These are phyloP conservation scores for Drosophila infuscata DNA, from an alignment of 2,888 invertebrate species.

Conservation along the genomic window DNA sequence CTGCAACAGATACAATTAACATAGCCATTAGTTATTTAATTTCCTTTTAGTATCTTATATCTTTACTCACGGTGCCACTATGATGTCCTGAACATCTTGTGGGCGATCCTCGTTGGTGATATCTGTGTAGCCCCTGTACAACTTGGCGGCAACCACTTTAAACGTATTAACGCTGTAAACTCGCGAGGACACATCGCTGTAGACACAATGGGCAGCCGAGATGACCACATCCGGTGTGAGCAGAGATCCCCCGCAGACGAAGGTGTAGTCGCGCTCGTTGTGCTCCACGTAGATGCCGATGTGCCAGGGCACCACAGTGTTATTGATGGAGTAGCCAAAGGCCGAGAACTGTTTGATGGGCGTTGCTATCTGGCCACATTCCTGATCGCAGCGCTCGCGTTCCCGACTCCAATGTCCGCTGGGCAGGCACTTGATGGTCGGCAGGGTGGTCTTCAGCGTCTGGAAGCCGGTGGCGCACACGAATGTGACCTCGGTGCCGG, in stretches of 20 bases:
- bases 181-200: conserved; percentile 28
- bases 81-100: conserved; percentile 40
- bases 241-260: conserved; percentile 64
- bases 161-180: conserved; percentile 45
- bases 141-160: conserved; percentile 60
- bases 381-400: conserved; percentile 54
- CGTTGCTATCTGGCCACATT: conserved; percentile 69
- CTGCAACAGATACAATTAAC: conserved; percentile 14
- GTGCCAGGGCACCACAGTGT: conserved; percentile 70
- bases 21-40: not conserved
- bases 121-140: conserved; percentile 51
- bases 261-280: conserved; percentile 52
- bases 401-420: conserved; percentile 60
- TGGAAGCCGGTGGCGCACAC: conserved; percentile 61
- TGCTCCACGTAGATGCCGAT: conserved; percentile 58
- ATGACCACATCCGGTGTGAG: conserved; percentile 67
- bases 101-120: conserved; percentile 35
- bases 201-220: conserved; percentile 73
- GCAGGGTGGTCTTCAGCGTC: conserved; percentile 14
- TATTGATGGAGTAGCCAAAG: conserved; percentile 59
- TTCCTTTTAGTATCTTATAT: no score
- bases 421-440: conserved; percentile 48
- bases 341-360: conserved; percentile 65
- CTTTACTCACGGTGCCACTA: conserved; percentile 44
- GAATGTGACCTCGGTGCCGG: conserved; percentile 65